Conservation (phyloP, 1,140 invertebrate genomes). For the Geopemphigus sp. region DNA sequence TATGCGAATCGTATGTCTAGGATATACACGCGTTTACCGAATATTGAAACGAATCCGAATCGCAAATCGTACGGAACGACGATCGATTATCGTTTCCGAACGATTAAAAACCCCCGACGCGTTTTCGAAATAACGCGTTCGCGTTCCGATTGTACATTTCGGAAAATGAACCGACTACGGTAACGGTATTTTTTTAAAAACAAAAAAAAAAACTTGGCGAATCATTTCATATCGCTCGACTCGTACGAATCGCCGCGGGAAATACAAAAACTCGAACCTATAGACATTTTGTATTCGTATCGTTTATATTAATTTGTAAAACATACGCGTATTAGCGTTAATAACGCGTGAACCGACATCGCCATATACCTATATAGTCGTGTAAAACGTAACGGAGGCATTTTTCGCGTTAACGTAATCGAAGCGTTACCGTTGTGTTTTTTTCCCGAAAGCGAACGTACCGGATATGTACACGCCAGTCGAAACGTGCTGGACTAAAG, state of each 20-base stretch:
- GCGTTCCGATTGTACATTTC: not conserved
- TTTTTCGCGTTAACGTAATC: not conserved
- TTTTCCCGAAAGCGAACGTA: not conserved
- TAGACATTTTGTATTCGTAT: not conserved
- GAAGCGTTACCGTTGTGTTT: not conserved
- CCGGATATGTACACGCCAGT: too few species aligned
- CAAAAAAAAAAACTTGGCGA: not conserved
- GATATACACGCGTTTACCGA: too few species aligned
- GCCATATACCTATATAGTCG: not conserved
- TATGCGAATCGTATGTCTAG: not conserved
- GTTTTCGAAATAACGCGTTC: not conserved
- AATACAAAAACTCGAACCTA: not conserved
- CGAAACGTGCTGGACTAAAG: too few species aligned
- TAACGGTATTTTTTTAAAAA: not conserved
- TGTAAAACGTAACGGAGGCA: not conserved
- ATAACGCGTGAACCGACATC: not conserved
- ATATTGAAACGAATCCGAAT: not conserved
- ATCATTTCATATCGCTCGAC: not conserved
- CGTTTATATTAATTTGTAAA: constrained; percentile 4
- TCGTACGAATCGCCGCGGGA: not conserved
- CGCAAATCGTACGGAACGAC: too few species aligned
- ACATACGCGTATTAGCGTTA: not conserved
- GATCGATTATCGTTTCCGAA: not conserved
- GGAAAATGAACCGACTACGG: not conserved
- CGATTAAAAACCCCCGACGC: not conserved